Base-by-base conservation (phyloP, 2,113 vertebrate genomes). In the Ctenodactylus gundi region DNA sequence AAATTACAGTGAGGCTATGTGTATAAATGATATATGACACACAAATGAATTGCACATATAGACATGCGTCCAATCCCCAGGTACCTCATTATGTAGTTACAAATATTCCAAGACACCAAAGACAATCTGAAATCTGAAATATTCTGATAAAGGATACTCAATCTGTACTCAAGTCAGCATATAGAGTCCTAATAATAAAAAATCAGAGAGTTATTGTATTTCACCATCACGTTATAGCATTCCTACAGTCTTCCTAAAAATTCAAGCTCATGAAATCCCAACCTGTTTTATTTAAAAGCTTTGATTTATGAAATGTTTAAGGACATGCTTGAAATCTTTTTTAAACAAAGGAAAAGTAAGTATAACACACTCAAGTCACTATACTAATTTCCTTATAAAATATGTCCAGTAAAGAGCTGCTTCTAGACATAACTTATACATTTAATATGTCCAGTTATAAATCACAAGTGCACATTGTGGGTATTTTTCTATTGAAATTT, bases 401-500 rank as follows among this genome's bases (percentile, higher is more conserved):
- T 88, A 39, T 81, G 84, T 46, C 60, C 57, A 90, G 91, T 34
- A 82, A 96, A 98, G 96, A 97, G 86, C 94, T 96, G 12, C 91
- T 91, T n/a, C 76, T 94, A 85, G 94, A 68, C 57, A 70, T 58
- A 53, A 68, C 18, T 64, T 73, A 86, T 4, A 80, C 58, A 39
- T 94, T 96, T 92, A 94, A 91, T 82, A 39, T 44, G 67, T 91
- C 76, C 44, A n/a, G 67, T 25, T 58, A 97, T 97, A 97, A 97
- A 98, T 98, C 97, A 98, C 93, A 90, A 83, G 91, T 89, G 94
- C 88, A 96, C 84, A 57, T 62, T 81, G 4, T 18, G 93, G 81
- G 83, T n/a, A 86, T 88, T 96, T 98, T 97, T 97, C 93, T 94
- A 91, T 85, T n/a, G 95, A 97, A 97, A 93, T 88, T 94, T 94